Percentiles rank a stretch among this genome's conserved stretches.
phyloP scores from a whole-genome alignment of 2,797 vertebrate genomes.

The Pterois miles region DNA sequence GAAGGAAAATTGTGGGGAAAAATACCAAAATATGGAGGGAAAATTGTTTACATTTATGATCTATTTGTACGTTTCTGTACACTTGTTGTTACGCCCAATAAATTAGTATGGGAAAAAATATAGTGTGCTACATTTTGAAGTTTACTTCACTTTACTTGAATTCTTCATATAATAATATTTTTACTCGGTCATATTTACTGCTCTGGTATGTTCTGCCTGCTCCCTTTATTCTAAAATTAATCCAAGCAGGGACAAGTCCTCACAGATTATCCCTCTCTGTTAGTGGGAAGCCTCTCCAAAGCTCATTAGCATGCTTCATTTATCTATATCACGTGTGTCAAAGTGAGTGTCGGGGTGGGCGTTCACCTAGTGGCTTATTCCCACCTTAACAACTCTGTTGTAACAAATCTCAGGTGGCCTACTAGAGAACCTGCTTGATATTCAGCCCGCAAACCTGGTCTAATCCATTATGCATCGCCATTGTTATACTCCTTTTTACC shows the following conservation, averaged over 20 bases:
- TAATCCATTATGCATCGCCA: slow-evolving; percentile 80
- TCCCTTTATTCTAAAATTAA: slow-evolving; percentile 46
- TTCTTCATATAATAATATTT: slow-evolving; percentile 17
- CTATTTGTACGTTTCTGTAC: too few species aligned
- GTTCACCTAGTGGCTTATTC: slow-evolving; percentile 71
- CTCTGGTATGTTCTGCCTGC: slow-evolving; percentile 28
- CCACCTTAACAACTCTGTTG: slow-evolving; percentile 75
- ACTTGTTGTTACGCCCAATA: too few species aligned
- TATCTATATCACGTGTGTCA: slow-evolving; percentile 77
- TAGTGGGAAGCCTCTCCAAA: slow-evolving; percentile 63
- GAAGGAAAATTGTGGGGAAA: too few species aligned
- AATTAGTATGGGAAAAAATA: too few species aligned
- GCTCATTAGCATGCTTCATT: slow-evolving; percentile 80
- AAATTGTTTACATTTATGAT: too few species aligned
- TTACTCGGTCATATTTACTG: slow-evolving; percentile 26
- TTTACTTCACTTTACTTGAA: slow-evolving; percentile 11
- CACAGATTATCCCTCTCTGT: slow-evolving; percentile 59
- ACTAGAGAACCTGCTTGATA: slow-evolving; percentile 67
- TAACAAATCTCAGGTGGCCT: slow-evolving; percentile 70
- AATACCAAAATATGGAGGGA: neutral
- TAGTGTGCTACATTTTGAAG: neutral
- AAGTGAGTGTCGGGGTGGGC: slow-evolving; percentile 67
- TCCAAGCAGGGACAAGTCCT: slow-evolving; percentile 40
- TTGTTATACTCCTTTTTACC: slow-evolving; percentile 72
- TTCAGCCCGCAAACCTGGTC: slow-evolving; percentile 64